Percentiles rank a stretch among this genome's conserved stretches.
Conservation (phyloP, 1,140 invertebrate species). For the Eriosoma lanigerum region DNA sequence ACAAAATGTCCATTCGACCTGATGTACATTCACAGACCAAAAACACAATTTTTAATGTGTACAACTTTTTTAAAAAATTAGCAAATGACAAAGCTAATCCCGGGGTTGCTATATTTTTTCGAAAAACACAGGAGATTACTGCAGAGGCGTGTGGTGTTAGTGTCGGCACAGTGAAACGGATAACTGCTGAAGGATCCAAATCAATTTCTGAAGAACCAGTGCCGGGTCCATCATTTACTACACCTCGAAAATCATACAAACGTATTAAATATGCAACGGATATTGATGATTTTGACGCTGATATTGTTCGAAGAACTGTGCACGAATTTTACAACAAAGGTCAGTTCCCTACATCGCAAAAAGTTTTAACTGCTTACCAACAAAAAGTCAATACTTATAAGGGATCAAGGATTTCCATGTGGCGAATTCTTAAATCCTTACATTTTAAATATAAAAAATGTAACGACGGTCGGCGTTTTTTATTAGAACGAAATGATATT, state of each 20-base stretch:
- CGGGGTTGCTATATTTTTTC: not conserved
- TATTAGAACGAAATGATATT: no score
- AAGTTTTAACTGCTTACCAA: not conserved
- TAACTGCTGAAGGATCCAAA: not conserved
- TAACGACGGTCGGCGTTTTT: no score
- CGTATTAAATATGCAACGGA: not conserved
- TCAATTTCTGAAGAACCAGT: not conserved
- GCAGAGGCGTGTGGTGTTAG: constrained; percentile 10
- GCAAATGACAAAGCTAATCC: not conserved
- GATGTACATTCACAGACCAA: not conserved
- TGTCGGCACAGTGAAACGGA: not conserved
- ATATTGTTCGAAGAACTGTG: not conserved
- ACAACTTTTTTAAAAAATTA: not conserved
- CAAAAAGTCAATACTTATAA: no score
- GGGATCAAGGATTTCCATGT: no score
- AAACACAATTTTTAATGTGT: constrained; percentile 1
- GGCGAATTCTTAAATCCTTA: no score
- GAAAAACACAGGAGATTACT: not conserved
- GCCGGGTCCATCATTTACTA: not conserved
- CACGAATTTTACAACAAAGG: not conserved
- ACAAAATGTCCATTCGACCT: constrained; percentile 11
- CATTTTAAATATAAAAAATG: no score
- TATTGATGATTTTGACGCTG: not conserved
- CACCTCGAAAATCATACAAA: constrained; percentile 11
- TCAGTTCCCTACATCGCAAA: constrained; percentile 6